These are phyloP conservation scores for Philaethria dido DNA, from an alignment of 2,888 invertebrate genomes.

Conservation along the genomic window DNA sequence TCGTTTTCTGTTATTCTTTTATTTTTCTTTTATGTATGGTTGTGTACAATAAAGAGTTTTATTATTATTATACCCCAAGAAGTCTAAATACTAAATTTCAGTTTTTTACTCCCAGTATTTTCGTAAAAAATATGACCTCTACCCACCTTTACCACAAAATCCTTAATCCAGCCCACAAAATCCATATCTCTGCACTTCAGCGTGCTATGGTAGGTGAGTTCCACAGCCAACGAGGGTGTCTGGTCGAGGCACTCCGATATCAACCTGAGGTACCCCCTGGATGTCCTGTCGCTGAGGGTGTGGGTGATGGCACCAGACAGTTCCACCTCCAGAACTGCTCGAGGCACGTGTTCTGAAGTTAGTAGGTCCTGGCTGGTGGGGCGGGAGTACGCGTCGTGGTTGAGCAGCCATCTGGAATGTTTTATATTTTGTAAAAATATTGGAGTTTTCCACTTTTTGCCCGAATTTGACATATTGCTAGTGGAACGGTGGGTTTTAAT, in stretches of 20 bases:
- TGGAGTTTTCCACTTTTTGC: too few relatives aligned
- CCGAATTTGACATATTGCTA: too few relatives aligned
- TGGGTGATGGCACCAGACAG: slow-evolving; percentile 92
- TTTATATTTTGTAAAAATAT: too few relatives aligned
- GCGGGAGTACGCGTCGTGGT: slow-evolving; percentile 92
- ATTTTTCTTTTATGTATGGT: too few relatives aligned
- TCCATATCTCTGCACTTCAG: slow-evolving; percentile 55
- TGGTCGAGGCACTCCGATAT: slow-evolving; percentile 73
- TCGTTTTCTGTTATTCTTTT: too few relatives aligned
- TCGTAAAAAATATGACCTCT: too few relatives aligned
- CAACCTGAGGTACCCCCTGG: slow-evolving; percentile 62
- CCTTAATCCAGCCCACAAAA: slow-evolving; percentile 54
- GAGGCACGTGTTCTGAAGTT: slow-evolving; percentile 92
- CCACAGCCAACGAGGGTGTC: slow-evolving; percentile 85
- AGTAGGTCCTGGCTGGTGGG: slow-evolving; percentile 94
- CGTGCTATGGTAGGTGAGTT: slow-evolving; percentile 90
- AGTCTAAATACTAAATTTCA: too few relatives aligned
- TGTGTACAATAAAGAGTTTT: too few relatives aligned
- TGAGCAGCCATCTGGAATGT: slow-evolving; percentile 86
- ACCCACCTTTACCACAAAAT: slow-evolving; percentile 64
- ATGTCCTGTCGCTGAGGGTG: slow-evolving; percentile 89
- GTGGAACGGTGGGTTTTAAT: too few relatives aligned
- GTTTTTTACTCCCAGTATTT: too few relatives aligned
- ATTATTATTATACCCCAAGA: too few relatives aligned
- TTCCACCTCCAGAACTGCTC: slow-evolving; percentile 93